Evolutionary conservation across 1,140 invertebrate genomes (phyloP).

Genomic region (Drosophila pseudoobscura): DNA sequence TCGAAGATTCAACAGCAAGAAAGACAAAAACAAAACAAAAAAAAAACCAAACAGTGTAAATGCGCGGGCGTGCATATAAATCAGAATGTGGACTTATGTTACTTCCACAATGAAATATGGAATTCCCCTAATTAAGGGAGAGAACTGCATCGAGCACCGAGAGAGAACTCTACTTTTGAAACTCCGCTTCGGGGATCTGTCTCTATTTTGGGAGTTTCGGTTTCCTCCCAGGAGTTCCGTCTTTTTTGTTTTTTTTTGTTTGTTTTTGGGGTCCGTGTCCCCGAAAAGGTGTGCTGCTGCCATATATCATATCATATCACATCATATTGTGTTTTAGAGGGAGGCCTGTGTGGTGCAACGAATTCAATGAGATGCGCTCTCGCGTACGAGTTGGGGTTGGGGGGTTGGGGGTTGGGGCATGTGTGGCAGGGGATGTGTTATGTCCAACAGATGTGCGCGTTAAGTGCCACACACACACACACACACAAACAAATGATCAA

Average conservation of each 20-base stretch:
- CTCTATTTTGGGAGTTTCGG: slow-evolving; percentile 31
- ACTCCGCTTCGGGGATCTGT: slow-evolving; percentile 19
- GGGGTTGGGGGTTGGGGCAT: background rate
- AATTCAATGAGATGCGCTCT: slow-evolving; percentile 46
- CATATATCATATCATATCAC: slow-evolving; percentile 38
- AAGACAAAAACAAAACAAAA: slow-evolving; percentile 11
- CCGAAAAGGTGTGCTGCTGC: slow-evolving; percentile 25
- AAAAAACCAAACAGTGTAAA: slow-evolving; percentile 22
- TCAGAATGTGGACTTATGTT: slow-evolving; percentile 77
- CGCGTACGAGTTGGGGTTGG: slow-evolving; percentile 8
- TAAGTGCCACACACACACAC: slow-evolving; percentile 21
- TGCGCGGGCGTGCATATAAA: slow-evolving; percentile 81
- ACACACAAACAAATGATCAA: slow-evolving; percentile 3
- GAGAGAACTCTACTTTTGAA: no score
- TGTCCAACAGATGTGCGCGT: slow-evolving; percentile 45
- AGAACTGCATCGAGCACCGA: no score
- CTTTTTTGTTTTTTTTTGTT: background rate
- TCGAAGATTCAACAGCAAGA: slow-evolving; percentile 38
- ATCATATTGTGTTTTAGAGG: background rate
- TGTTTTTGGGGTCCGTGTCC: background rate
- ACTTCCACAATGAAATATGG: slow-evolving; percentile 59
- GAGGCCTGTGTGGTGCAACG: slow-evolving; percentile 14
- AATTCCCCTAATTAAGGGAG: slow-evolving; percentile 45
- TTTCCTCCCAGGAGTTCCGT: slow-evolving; percentile 18
- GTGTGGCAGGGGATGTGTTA: slow-evolving; percentile 46